These are phyloP conservation scores for Conus ventricosus DNA, from an alignment of 1,140 invertebrate genomes.

Conservation along the genomic window DNA sequence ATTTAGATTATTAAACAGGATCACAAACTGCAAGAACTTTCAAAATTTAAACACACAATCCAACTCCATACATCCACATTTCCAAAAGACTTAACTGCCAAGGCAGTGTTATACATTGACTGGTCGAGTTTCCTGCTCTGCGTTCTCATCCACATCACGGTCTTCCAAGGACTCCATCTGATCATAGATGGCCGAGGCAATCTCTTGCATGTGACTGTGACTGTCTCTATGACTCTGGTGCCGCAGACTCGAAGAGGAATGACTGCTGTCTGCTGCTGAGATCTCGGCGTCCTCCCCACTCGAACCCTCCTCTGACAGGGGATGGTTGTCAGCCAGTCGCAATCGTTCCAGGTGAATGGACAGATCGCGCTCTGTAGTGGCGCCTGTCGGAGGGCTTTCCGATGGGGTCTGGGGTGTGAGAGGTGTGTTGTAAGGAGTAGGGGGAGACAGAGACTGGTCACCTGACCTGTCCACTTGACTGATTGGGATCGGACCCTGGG, in stretches of 20 bases:
- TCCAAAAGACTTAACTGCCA: no score
- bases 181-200: slow-evolving; percentile 41
- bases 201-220: slow-evolving; percentile 32
- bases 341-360: slow-evolving; percentile 61
- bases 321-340: slow-evolving; percentile 46
- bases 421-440: slow-evolving; percentile 66
- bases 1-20: neutral
- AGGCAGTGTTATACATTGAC: slow-evolving; percentile 14
- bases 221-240: slow-evolving; percentile 30
- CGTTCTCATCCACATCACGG: neutral
- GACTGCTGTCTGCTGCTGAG: neutral
- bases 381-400: slow-evolving; percentile 63
- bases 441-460: slow-evolving; percentile 59
- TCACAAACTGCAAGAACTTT: neutral
- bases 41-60: neutral
- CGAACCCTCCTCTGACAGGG: slow-evolving; percentile 29
- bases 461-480: slow-evolving; percentile 52
- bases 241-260: neutral
- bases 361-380: slow-evolving; percentile 62
- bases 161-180: slow-evolving; percentile 34
- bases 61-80: neutral
- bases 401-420: slow-evolving; percentile 67
- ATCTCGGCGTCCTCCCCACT: slow-evolving; percentile 29
- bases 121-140: neutral
- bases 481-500: slow-evolving; percentile 50